Conservation (phyloP, 1,140 invertebrate species). For the Zaprionus capensis region DNA sequence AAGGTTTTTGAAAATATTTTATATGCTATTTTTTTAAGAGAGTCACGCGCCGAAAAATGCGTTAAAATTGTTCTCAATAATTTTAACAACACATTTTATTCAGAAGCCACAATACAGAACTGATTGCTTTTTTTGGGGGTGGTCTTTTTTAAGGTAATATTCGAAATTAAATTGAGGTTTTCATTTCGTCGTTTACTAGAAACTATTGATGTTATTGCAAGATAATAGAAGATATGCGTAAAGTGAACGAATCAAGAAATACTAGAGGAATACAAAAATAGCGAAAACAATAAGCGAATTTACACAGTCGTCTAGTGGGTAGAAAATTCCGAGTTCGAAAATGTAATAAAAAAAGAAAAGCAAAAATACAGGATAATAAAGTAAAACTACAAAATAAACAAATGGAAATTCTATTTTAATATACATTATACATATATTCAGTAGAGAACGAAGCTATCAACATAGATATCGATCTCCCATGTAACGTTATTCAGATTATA, state of each 20-base stretch:
- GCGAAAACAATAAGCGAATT: conserved; percentile 68
- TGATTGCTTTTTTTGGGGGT: conserved; percentile 55
- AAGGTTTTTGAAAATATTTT: conserved; percentile 52
- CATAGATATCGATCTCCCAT: background rate
- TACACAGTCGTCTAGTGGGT: conserved; percentile 48
- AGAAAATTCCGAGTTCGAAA: conserved; percentile 45
- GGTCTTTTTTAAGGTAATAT: conserved; percentile 12
- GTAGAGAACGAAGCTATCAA: background rate
- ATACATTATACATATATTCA: background rate
- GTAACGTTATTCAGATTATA: background rate
- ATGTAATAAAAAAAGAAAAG: conserved; percentile 32
- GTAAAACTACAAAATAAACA: background rate
- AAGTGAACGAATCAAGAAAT: conserved; percentile 25
- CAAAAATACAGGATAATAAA: conserved; percentile 35
- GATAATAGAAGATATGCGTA: conserved; percentile 73
- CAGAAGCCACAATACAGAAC: conserved; percentile 53
- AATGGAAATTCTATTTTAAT: background rate
- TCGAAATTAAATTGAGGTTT: conserved; percentile 1
- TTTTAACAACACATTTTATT: conserved; percentile 59
- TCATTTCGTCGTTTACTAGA: conserved; percentile 60
- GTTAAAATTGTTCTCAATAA: conserved; percentile 67
- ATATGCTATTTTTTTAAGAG: conserved; percentile 54
- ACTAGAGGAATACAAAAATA: conserved; percentile 8
- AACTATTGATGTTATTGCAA: conserved; percentile 76
- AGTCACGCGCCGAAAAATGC: conserved; percentile 46